Evolutionary conservation across 2,113 vertebrate species (phyloP).

Genomic region (Periophthalmus modestus): DNA sequence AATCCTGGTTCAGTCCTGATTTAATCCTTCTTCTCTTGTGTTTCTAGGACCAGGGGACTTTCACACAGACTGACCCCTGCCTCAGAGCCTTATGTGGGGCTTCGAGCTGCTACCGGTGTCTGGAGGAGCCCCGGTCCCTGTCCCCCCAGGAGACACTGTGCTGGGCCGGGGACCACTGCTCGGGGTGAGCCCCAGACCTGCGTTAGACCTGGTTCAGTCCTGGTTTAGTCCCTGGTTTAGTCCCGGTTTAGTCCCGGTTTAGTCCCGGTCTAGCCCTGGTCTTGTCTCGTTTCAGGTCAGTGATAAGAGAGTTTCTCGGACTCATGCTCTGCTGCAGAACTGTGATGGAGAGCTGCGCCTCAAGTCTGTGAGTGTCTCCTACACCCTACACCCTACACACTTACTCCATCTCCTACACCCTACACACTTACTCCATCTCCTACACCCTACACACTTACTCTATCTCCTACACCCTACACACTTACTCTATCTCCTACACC

Average conservation of each 20-base stretch:
- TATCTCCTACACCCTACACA: too few relatives aligned
- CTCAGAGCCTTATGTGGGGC: background rate
- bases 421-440: background rate
- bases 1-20: background rate
- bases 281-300: constrained; percentile 71
- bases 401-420: background rate
- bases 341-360: constrained; percentile 75
- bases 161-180: background rate
- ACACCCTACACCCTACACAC: constrained; percentile 20
- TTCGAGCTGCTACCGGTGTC: background rate
- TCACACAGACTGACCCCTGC: background rate
- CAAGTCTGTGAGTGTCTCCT: constrained; percentile 75
- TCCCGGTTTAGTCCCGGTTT: background rate
- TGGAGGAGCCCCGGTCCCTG: background rate
- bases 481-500: too few relatives aligned
- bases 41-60: background rate
- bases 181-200: background rate
- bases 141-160: background rate
- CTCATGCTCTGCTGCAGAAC: constrained; percentile 83
- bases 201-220: background rate
- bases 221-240: background rate
- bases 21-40: background rate
- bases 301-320: constrained; percentile 84
- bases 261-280: constrained; percentile 64
- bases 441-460: background rate